Evolutionary conservation across 2,888 invertebrate genomes (phyloP).

Genomic region (Labia minor): DNA sequence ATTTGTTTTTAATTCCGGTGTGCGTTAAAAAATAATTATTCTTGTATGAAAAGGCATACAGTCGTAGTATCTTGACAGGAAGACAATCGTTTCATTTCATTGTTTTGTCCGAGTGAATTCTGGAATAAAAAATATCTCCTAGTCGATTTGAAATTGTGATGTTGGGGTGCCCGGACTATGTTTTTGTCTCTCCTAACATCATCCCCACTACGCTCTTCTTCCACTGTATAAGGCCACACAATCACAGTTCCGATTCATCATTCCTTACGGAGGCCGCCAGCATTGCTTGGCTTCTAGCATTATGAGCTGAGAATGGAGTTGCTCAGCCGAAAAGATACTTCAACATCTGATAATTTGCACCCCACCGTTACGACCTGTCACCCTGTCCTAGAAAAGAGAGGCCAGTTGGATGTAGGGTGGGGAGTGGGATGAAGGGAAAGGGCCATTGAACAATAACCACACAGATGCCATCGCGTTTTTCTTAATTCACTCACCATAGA

Average conservation of each 20-base stretch:
- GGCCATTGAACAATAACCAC: neutral
- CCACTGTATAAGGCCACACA: too few relatives aligned
- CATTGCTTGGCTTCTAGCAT: neutral
- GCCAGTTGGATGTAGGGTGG: too few relatives aligned
- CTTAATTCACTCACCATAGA: neutral
- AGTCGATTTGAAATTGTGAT: neutral
- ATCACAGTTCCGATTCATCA: constrained; percentile 9
- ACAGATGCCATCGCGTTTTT: neutral
- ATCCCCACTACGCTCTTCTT: neutral
- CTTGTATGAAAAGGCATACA: neutral
- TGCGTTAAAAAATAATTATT: neutral
- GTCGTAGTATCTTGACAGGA: neutral
- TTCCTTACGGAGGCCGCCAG: constrained; percentile 8
- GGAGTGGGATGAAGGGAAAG: too few relatives aligned
- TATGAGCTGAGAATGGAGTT: constrained; percentile 23
- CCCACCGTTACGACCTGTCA: constrained; percentile 4
- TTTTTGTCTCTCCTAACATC: neutral
- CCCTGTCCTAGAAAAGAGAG: neutral
- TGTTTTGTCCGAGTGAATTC: neutral
- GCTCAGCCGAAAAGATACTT: constrained; percentile 26
- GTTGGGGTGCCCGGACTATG: neutral
- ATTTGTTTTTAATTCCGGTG: neutral
- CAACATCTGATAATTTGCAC: constrained; percentile 26
- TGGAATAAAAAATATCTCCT: neutral
- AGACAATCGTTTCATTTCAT: constrained; percentile 4